Evolutionary conservation across 2,113 vertebrate genomes (phyloP), one percentile per base, ranked within the genome.

Genomic region (Sprattus sprattus): DNA sequence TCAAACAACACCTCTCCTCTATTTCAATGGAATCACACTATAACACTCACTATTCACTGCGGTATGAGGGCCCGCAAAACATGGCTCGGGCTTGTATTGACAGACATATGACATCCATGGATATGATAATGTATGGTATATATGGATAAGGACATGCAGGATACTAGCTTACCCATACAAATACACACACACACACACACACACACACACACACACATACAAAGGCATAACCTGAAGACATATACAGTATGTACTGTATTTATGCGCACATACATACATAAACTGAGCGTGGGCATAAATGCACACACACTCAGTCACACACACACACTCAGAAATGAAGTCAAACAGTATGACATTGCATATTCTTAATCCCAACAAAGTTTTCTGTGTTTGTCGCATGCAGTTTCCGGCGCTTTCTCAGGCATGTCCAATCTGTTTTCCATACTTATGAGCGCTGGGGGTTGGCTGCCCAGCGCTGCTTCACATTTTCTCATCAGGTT

Each of bases 401-500:
- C 71, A 16, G 71, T 78, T 78, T 39, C 9, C 28, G 16, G 15
- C 2, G 71, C 71, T 78, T 78, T 15, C 71, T 78, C 32, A 39
- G 71, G 71, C 71, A 78, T 78, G 71, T 78, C 28, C 28, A 16
- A 15, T 78, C 71, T 78, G 28, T 78, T 78, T 78, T 78, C 71
- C 71, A 78, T 78, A 32, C 8, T 78, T 78, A 78, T 78, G 28
- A 67, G 71, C 71, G 20, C 32, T 78, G 71, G 32, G 71, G 28
- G 25, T 78, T 78, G 13, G 71, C 71, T 44, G 71, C 71, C 39
- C 71, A 78, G 28, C 4, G 71, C 71, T 39, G 25, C 39, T 4
- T 78, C 9, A 78, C 39, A 78, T 78, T 78, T 78, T 78, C 28
- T 78, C 39, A 78, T 78, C 71, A 78, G 71, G 71, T 32, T 78